These are phyloP conservation scores for Steinernema feltiae DNA, from an alignment of 1,140 invertebrate genomes.

Conservation along the genomic window DNA sequence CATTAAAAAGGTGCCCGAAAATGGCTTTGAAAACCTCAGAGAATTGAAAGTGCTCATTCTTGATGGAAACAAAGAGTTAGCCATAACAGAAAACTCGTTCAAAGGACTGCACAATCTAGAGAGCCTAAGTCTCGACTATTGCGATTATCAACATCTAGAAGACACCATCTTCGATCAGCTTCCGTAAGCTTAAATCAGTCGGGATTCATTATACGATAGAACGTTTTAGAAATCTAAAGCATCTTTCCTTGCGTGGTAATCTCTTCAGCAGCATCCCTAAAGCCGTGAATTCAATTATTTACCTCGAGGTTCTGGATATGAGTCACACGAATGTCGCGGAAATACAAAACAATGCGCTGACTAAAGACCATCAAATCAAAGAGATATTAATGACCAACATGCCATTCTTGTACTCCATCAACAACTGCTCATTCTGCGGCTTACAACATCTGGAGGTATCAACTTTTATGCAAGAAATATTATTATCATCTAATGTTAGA, in stretches of 20 bases:
- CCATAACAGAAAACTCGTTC: conserved; percentile 22
- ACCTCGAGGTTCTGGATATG: conserved; percentile 23
- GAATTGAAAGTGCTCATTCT: conserved; percentile 24
- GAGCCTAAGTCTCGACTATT: conserved; percentile 30
- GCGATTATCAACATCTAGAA: conserved; percentile 11
- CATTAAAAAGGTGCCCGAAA: conserved; percentile 18
- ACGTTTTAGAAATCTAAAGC: conserved; percentile 19
- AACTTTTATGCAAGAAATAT: no score
- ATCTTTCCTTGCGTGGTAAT: conserved; percentile 23
- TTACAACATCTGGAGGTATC: conserved; percentile 26
- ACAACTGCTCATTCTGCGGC: conserved; percentile 28
- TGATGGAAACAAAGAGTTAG: conserved; percentile 25
- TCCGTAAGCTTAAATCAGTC: neutral
- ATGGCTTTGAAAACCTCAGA: conserved; percentile 6
- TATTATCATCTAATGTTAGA: no score
- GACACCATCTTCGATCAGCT: conserved; percentile 17
- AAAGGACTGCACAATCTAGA: conserved; percentile 26
- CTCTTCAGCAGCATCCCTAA: conserved; percentile 16
- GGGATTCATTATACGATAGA: neutral
- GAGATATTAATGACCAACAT: conserved; percentile 16
- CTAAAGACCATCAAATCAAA: neutral
- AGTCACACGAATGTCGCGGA: conserved; percentile 27
- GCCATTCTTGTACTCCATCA: conserved; percentile 14
- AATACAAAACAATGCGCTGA: conserved; percentile 9
- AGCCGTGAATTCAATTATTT: conserved; percentile 14